Base-by-base conservation (phyloP, 2,113 vertebrate genomes). In the Isichthys henryi region DNA sequence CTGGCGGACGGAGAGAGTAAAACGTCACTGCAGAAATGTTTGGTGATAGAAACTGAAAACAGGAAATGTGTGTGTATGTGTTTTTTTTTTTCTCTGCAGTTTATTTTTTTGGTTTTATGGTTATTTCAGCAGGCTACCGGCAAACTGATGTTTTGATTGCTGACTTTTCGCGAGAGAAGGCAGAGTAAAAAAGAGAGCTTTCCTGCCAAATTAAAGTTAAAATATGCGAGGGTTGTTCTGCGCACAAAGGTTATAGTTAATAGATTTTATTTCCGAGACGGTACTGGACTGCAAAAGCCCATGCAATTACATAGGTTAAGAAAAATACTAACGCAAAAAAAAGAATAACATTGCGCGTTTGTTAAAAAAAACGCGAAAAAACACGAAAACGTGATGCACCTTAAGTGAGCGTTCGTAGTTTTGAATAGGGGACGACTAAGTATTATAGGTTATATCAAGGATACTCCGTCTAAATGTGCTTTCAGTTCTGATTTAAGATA, bases 1-100 rank as follows among this genome's bases (percentile, higher is more conserved):
- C 49, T n/a, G 19, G 39, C 48, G 66, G 45, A 83, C 50, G 27
- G 74, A 35, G 88, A n/a, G 70, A 45, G 49, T 53, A 83, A 43
- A 80, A 48, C 35, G 77, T 84, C 88, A 84, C 74, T 8, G 50
- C 49, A n/a, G 39, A 35, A 53, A 46, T 83, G 88, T 89, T 83
- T 56, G 82, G 49, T 35, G 21, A 52, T 58, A 46, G 21, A 88
- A 82, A 70, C 31, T 35, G 39, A 84, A 89, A 89, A 89, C 49
- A 84, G 50, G 35, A 77, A 83, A 56, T n/a, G n/a, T 62, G 50
- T 88, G 27, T 43, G 62, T 70, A 3, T 43, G 39, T 39, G 39
- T 39, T 39, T 1, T 39, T 1, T 62, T 84, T n/a, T 82, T n/a
- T 46, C 35, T 84, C 5, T 89, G 6, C 43, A 19, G 77, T 58